These are phyloP conservation scores for Machimus atricapillus DNA, from an alignment of 2,888 invertebrate genomes.

Conservation along the genomic window DNA sequence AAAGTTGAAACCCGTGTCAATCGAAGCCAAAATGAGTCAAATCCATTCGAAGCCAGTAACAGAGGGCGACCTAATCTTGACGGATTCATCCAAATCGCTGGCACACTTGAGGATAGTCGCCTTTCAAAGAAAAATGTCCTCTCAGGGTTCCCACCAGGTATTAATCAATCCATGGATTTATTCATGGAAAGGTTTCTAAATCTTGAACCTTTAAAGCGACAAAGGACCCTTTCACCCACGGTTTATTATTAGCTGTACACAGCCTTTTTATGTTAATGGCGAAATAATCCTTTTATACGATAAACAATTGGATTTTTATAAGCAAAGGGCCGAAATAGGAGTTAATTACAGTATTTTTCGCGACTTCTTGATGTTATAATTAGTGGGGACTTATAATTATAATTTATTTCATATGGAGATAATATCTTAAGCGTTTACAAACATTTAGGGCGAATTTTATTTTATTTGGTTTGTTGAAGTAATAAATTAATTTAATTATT, in stretches of 20 bases:
- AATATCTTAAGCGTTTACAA: no score
- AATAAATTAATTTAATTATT: no score
- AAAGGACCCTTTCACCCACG: neutral
- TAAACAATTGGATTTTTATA: neutral
- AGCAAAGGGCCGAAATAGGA: neutral
- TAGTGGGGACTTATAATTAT: no score
- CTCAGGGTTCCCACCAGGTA: neutral
- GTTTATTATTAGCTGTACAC: neutral
- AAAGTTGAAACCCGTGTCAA: neutral
- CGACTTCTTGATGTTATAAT: no score
- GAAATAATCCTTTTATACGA: neutral
- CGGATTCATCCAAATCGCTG: neutral
- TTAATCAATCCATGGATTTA: neutral
- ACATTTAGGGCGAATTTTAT: no score
- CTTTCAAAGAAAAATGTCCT: neutral
- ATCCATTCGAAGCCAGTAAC: neutral
- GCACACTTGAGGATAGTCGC: neutral
- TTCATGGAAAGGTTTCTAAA: neutral
- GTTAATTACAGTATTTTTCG: no score
- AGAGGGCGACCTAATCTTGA: neutral
- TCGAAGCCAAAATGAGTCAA: neutral
- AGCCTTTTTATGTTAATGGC: neutral
- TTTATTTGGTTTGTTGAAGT: no score
- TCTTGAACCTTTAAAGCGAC: neutral
- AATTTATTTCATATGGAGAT: no score